Percentiles rank a stretch among this genome's conserved stretches.
Conservation (phyloP, 1,140 invertebrate genomes). For the Drosophila leontia region DNA sequence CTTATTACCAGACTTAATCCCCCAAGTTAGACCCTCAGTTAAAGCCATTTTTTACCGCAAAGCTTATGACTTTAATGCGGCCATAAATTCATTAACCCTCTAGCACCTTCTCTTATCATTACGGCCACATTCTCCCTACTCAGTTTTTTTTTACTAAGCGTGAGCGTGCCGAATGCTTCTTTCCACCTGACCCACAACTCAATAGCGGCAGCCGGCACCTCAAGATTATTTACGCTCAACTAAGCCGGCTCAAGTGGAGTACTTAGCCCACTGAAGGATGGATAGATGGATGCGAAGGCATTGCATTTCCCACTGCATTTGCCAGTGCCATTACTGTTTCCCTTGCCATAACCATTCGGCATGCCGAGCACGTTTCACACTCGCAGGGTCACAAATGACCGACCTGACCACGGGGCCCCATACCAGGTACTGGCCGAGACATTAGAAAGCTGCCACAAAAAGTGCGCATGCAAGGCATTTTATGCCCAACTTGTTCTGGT, state of each 20-base stretch:
- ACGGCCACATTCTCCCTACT: conserved; percentile 11
- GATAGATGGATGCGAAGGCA: conserved; percentile 15
- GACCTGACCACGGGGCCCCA: too few relatives aligned
- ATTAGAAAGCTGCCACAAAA: conserved; percentile 68
- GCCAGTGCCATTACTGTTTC: conserved; percentile 11
- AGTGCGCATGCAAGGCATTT: conserved; percentile 50
- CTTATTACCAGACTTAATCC: neutral
- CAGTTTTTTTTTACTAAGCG: conserved; percentile 21
- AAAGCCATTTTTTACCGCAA: neutral
- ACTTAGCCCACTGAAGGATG: conserved; percentile 25
- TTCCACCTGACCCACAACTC: conserved; percentile 44
- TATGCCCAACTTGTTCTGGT: conserved; percentile 69
- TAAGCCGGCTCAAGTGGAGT: conserved; percentile 57
- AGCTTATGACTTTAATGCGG: conserved; percentile 8
- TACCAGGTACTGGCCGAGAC: conserved; percentile 12
- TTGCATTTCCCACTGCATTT: conserved; percentile 31
- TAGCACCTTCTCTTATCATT: conserved; percentile 14
- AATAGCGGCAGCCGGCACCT: conserved; percentile 21
- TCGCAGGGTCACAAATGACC: conserved; percentile 65
- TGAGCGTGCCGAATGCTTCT: conserved; percentile 27
- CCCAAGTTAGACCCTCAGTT: neutral
- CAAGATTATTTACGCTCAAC: conserved; percentile 57
- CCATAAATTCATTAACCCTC: conserved; percentile 38
- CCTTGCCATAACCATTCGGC: conserved; percentile 51
- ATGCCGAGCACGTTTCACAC: conserved; percentile 76